Evolutionary conservation across 1,140 invertebrate genomes (phyloP).

Genomic region (Stegodyphus dumicola): DNA sequence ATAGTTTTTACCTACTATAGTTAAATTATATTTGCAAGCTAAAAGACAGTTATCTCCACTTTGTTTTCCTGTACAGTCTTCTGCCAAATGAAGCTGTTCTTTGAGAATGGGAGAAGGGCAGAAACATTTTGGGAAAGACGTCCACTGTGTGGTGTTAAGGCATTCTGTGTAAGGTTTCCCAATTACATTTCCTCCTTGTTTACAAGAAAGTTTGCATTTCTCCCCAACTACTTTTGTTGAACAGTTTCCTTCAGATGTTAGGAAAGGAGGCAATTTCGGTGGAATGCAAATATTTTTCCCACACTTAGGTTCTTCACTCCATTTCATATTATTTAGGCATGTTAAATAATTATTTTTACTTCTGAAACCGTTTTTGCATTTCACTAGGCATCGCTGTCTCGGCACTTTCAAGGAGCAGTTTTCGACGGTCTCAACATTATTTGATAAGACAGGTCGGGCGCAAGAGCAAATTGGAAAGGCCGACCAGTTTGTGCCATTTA

Average conservation of each 20-base stretch:
- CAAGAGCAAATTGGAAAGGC: background rate
- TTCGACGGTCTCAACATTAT: background rate
- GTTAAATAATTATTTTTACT: background rate
- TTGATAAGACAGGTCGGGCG: background rate
- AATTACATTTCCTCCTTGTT: background rate
- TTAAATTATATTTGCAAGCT: background rate
- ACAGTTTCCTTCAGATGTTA: background rate
- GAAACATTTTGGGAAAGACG: background rate
- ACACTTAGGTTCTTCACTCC: background rate
- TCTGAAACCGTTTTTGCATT: background rate
- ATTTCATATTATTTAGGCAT: background rate
- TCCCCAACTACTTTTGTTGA: background rate
- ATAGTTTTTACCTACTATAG: background rate
- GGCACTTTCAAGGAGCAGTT: background rate
- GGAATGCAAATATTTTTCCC: background rate
- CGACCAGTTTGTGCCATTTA: background rate
- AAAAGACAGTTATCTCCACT: constrained; percentile 11
- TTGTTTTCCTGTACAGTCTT: background rate
- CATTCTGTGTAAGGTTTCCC: background rate
- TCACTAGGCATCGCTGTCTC: background rate
- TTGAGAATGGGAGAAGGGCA: background rate
- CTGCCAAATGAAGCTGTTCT: background rate
- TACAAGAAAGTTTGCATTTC: background rate
- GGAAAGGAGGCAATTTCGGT: background rate
- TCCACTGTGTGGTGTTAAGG: background rate